Conservation (phyloP, 2,797 vertebrate genomes). For the Manis javanica region DNA sequence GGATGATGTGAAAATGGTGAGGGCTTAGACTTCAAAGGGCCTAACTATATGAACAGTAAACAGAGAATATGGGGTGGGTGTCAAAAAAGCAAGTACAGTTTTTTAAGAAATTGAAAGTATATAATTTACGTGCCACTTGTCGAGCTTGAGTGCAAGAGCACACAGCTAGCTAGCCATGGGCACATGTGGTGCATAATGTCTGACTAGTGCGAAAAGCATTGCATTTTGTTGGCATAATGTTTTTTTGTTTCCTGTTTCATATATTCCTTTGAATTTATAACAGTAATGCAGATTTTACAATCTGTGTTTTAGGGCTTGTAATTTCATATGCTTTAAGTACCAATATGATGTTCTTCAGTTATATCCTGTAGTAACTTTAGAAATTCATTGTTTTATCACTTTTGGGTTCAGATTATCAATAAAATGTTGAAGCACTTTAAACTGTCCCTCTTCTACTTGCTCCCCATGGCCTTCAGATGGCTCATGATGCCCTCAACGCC, state of each 20-base stretch:
- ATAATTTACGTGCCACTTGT: not conserved
- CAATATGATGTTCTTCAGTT: not conserved
- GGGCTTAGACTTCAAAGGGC: not conserved
- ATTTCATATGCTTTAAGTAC: not conserved
- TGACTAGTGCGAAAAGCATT: not conserved
- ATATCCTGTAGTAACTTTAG: not conserved
- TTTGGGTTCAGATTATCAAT: not conserved
- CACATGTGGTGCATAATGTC: not conserved
- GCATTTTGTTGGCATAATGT: not conserved
- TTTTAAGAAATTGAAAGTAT: not conserved
- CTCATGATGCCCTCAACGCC: conserved; percentile 96
- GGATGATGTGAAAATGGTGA: not conserved
- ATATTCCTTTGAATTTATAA: conserved; percentile 6
- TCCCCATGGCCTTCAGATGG: conserved; percentile 89
- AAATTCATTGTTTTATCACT: not conserved
- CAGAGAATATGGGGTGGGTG: not conserved
- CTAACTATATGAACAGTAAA: not conserved
- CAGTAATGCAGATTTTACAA: not conserved
- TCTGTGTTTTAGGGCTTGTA: not conserved
- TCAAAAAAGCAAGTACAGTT: not conserved
- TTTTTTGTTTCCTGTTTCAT: not conserved
- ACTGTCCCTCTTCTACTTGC: not conserved
- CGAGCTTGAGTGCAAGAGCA: not conserved
- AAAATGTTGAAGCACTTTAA: not conserved
- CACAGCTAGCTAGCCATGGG: too few relatives aligned